Evolutionary conservation across 2,888 invertebrate species (phyloP).

Genomic region (Glaucopsyche alexis): DNA sequence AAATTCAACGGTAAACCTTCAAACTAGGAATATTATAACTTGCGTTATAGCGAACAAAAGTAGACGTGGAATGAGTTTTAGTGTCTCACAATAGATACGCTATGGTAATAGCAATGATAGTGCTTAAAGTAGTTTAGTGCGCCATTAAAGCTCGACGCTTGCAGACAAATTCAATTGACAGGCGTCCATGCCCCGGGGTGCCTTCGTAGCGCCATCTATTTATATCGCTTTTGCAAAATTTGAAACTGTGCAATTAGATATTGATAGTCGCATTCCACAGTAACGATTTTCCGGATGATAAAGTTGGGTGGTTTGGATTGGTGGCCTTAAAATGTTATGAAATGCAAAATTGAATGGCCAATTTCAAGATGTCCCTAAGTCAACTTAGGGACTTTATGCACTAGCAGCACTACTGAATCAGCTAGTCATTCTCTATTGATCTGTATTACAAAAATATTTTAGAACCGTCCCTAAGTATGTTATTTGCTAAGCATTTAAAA

Average conservation of each 20-base stretch:
- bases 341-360: no score
- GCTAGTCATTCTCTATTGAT: no score
- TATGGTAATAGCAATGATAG: slow-evolving; percentile 72
- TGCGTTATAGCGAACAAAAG: background rate
- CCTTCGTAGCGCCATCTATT: slow-evolving; percentile 70
- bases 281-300: background rate
- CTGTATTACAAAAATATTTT: no score
- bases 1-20: slow-evolving; percentile 22
- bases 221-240: slow-evolving; percentile 65
- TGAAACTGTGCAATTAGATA: slow-evolving; percentile 65
- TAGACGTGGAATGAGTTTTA: slow-evolving; percentile 27
- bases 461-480: no score
- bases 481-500: no score
- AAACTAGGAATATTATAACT: slow-evolving; percentile 26
- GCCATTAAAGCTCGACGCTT: slow-evolving; percentile 71
- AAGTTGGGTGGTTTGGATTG: background rate
- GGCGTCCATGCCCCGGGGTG: slow-evolving; percentile 69
- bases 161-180: slow-evolving; percentile 79
- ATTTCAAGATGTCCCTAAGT: no score
- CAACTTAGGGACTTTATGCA: no score
- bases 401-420: no score
- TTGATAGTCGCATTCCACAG: background rate
- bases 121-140: slow-evolving; percentile 69
- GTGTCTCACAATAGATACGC: slow-evolving; percentile 55
- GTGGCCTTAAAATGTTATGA: no score